These are phyloP conservation scores for Galaxea fascicularis DNA, from an alignment of 92 coral and sea anemone genomes.

Conservation along the genomic window DNA sequence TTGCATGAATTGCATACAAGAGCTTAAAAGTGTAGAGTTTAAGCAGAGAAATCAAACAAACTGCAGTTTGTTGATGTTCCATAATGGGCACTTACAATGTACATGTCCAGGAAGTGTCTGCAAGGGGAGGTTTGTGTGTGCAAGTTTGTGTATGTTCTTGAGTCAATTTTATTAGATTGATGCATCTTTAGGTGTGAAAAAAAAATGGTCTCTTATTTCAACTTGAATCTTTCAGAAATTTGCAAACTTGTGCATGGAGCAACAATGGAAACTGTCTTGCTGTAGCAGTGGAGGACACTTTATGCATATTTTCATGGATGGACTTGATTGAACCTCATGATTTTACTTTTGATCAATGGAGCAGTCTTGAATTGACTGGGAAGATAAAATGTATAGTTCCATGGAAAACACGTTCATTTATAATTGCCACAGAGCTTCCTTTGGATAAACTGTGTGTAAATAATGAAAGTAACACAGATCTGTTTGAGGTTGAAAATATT, in stretches of 20 bases:
- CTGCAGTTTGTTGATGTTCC: no score
- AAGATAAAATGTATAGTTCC: constrained; percentile 33
- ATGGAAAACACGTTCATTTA: constrained; percentile 30
- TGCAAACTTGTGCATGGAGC: constrained; percentile 42
- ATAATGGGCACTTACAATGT: no score
- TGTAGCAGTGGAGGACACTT: constrained; percentile 9
- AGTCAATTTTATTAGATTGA: no score
- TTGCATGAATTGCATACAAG: no score
- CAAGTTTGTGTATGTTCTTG: no score
- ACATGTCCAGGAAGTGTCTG: no score
- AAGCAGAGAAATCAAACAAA: no score
- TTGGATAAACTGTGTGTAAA: constrained; percentile 30
- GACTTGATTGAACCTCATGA: constrained; percentile 18
- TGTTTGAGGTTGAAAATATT: constrained; percentile 15
- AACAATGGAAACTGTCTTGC: constrained; percentile 33
- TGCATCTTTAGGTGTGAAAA: no score
- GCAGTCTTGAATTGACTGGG: constrained; percentile 26
- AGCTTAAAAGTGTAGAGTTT: no score
- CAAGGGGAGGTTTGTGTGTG: no score
- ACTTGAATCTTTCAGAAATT: constrained; percentile 14
- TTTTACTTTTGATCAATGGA: constrained; percentile 39
- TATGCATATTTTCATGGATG: constrained; percentile 30
- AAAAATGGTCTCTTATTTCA: not conserved
- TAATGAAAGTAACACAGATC: constrained; percentile 12
- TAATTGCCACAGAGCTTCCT: constrained; percentile 43